These are phyloP conservation scores for Gasteruption jaculator DNA, from an alignment of 2,888 invertebrate species.

Conservation along the genomic window DNA sequence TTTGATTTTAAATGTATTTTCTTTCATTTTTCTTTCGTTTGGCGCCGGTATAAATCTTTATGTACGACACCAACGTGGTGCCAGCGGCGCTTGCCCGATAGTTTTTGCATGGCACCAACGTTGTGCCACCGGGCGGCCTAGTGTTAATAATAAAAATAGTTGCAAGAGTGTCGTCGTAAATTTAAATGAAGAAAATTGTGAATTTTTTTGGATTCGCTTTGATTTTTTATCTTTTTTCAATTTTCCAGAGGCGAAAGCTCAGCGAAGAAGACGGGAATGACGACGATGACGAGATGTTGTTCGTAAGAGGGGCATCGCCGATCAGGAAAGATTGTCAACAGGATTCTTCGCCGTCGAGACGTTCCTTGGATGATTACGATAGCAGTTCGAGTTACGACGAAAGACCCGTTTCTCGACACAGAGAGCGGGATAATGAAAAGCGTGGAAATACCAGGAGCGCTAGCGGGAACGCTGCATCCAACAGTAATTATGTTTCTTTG, in stretches of 20 bases:
- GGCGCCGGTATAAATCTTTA: too few relatives aligned
- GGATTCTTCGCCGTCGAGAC: conserved; percentile 36
- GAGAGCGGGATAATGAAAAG: conserved; percentile 52
- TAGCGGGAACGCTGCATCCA: conserved; percentile 25
- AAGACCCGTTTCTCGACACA: conserved; percentile 39
- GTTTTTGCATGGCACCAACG: too few relatives aligned
- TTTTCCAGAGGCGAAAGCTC: conserved; percentile 55
- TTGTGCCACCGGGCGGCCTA: too few relatives aligned
- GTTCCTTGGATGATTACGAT: conserved; percentile 52
- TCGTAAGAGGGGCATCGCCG: conserved; percentile 74
- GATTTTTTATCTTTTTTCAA: conserved; percentile 4
- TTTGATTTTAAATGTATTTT: conserved; percentile 7
- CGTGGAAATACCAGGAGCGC: conserved; percentile 28
- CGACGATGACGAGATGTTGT: conserved; percentile 76
- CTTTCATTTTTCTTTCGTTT: too few relatives aligned
- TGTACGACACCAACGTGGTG: too few relatives aligned
- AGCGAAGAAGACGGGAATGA: conserved; percentile 53
- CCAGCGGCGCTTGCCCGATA: too few relatives aligned
- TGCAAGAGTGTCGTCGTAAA: too few relatives aligned
- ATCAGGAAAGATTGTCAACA: conserved; percentile 41
- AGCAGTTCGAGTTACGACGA: conserved; percentile 57
- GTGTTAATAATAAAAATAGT: too few relatives aligned
- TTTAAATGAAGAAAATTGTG: too few relatives aligned
- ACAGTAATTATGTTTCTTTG: too few relatives aligned
- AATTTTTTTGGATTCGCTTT: too few relatives aligned